Conservation (phyloP, 2,888 invertebrate species). For the Lithosia quadra region DNA sequence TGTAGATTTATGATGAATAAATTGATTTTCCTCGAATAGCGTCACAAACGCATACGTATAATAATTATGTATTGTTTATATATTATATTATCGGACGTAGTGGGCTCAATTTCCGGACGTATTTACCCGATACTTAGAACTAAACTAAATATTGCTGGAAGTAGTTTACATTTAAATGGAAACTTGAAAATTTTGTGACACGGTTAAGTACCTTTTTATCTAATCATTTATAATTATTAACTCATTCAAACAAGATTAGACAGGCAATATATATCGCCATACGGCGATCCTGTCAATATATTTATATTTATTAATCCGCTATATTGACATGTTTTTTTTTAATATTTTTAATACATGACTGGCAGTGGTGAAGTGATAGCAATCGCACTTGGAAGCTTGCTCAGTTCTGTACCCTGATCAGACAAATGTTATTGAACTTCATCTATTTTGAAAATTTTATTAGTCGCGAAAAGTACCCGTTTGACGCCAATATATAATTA, state of each 20-base stretch:
- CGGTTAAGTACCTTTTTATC: conserved; percentile 9
- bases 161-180: conserved; percentile 39
- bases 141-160: conserved; percentile 43
- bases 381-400: too few relatives aligned
- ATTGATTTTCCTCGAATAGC: conserved; percentile 16
- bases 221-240: conserved; percentile 6
- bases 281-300: too few relatives aligned
- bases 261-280: too few relatives aligned
- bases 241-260: not conserved
- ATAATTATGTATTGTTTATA: conserved; percentile 20
- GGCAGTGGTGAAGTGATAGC: not conserved
- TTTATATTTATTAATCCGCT: too few relatives aligned
- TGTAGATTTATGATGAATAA: conserved; percentile 13
- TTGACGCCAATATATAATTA: not conserved
- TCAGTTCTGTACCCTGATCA: too few relatives aligned
- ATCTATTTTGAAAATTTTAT: too few relatives aligned
- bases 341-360: conserved; percentile 31
- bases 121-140: conserved; percentile 50
- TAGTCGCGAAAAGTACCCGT: too few relatives aligned
- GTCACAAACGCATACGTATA: conserved; percentile 10
- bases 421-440: too few relatives aligned
- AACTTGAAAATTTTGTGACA: conserved; percentile 15
- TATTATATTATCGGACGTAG: conserved; percentile 18
- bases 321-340: too few relatives aligned
- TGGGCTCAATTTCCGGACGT: conserved; percentile 46